phyloP scores from a whole-genome alignment of 1,140 invertebrate species.

The Zaprionus ghesquierei region DNA sequence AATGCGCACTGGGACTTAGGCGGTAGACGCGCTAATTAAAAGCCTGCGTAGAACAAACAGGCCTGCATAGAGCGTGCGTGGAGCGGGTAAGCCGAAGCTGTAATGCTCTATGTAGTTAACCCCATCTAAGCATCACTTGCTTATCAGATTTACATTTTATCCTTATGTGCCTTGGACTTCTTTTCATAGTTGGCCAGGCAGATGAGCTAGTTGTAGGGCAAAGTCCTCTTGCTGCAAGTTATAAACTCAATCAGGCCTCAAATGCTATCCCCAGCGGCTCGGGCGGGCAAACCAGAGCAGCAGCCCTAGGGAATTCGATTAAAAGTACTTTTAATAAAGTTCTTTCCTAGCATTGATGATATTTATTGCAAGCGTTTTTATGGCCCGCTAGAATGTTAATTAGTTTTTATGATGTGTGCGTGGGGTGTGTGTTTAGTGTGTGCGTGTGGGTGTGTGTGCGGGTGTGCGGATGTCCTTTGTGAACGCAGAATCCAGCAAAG shows the following conservation, averaged over 20 bases:
- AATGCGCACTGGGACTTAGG: slow-evolving; percentile 67
- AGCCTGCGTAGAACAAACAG: slow-evolving; percentile 58
- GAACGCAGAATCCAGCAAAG: slow-evolving; percentile 51
- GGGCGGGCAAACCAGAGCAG: neutral
- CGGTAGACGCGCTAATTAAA: slow-evolving; percentile 75
- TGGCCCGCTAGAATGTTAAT: slow-evolving; percentile 70
- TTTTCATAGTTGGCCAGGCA: no score
- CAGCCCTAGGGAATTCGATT: slow-evolving; percentile 46
- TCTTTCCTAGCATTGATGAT: slow-evolving; percentile 73
- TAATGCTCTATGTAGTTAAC: slow-evolving; percentile 29
- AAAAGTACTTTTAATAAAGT: slow-evolving; percentile 80
- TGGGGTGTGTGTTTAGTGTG: neutral
- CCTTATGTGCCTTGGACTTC: no score
- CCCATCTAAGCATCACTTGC: neutral
- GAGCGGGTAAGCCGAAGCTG: slow-evolving; percentile 6
- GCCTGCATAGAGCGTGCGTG: slow-evolving; percentile 19
- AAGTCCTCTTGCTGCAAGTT: slow-evolving; percentile 35
- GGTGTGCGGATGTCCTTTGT: slow-evolving; percentile 46
- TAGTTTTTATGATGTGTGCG: slow-evolving; percentile 73
- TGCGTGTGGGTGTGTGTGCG: slow-evolving; percentile 23
- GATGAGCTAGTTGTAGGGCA: slow-evolving; percentile 22
- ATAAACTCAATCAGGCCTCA: slow-evolving; percentile 58
- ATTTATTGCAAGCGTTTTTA: slow-evolving; percentile 68
- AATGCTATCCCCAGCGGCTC: slow-evolving; percentile 42
- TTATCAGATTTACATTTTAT: neutral